phyloP scores from a whole-genome alignment of 2,888 invertebrate species.

The Rhagonycha lutea region DNA sequence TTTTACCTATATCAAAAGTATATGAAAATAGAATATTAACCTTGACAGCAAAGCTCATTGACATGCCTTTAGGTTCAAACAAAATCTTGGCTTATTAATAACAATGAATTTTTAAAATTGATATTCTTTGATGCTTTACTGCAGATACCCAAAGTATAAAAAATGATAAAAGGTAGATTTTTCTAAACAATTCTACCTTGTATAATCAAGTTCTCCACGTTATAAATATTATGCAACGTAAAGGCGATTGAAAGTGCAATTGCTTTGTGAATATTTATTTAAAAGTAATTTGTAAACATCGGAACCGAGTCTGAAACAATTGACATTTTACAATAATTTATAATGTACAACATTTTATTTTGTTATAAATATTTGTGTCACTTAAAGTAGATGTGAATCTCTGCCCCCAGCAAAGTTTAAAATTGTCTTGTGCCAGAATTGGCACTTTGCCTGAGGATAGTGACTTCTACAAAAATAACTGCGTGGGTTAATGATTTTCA shows the following conservation, averaged over 20 bases:
- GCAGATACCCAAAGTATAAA: neutral
- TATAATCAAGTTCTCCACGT: no score
- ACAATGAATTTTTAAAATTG: neutral
- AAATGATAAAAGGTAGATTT: no score
- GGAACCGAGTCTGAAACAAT: neutral
- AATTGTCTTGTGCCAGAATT: slow-evolving; percentile 45
- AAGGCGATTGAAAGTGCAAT: neutral
- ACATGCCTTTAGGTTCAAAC: neutral
- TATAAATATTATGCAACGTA: no score
- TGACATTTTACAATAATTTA: neutral
- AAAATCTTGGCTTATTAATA: neutral
- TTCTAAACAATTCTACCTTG: no score
- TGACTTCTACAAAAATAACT: slow-evolving; percentile 42
- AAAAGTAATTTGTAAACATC: neutral
- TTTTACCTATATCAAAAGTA: no score
- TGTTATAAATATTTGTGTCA: neutral
- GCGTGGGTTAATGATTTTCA: slow-evolving; percentile 40
- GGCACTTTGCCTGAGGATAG: slow-evolving; percentile 39
- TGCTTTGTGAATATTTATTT: neutral
- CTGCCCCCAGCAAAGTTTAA: slow-evolving; percentile 41
- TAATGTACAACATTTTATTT: neutral
- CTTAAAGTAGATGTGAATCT: neutral
- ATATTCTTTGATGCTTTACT: neutral
- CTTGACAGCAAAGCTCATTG: neutral
- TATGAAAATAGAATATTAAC: neutral